Conservation (phyloP, 2,888 invertebrate species). For the Aphidoletes aphidimyza region DNA sequence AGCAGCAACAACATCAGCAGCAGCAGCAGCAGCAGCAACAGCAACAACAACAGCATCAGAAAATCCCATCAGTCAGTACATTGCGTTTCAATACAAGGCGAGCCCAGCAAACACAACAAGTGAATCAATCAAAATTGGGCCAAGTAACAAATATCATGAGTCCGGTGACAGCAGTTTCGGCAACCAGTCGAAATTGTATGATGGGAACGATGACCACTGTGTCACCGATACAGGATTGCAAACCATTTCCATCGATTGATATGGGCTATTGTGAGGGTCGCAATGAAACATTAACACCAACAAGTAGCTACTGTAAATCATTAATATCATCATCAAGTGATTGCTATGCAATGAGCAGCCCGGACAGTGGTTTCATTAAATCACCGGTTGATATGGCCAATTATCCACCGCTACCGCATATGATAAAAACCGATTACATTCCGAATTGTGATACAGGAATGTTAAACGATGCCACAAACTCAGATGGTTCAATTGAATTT, state of each 20-base stretch:
- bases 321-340: constrained; percentile 63
- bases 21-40: constrained; percentile 58
- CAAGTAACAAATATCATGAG: constrained; percentile 32
- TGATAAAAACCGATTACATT: constrained; percentile 61
- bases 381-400: constrained; percentile 55
- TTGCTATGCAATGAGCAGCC: constrained; percentile 59
- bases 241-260: constrained; percentile 59
- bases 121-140: too few relatives aligned
- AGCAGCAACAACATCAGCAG: constrained; percentile 57
- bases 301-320: constrained; percentile 64
- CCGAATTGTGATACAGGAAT: constrained; percentile 59
- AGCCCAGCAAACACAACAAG: not conserved
- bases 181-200: constrained; percentile 18
- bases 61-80: constrained; percentile 66
- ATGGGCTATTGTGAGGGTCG: constrained; percentile 40
- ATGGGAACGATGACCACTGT: not conserved
- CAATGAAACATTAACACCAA: not conserved
- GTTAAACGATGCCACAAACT: constrained; percentile 57
- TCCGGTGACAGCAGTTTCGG: not conserved
- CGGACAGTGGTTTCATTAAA: constrained; percentile 56
- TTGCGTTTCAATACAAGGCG: constrained; percentile 60
- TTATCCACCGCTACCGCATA: not conserved
- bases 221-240: constrained; percentile 56
- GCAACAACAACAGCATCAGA: constrained; percentile 54
- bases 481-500: constrained; percentile 63